phyloP scores from a whole-genome alignment of 2,797 vertebrate genomes.

The Pagetopsis macropterus region DNA sequence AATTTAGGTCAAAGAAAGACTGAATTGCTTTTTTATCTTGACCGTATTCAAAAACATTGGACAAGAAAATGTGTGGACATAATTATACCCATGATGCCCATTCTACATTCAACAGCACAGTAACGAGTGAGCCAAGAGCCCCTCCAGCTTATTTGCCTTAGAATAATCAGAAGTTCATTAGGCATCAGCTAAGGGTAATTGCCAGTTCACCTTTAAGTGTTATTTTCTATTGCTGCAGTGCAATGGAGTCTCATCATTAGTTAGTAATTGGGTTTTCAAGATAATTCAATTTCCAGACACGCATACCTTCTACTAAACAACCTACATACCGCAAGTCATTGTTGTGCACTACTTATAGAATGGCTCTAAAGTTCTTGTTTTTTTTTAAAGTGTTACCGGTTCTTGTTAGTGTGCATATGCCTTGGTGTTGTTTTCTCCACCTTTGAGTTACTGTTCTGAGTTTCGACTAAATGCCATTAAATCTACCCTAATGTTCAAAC shows the following conservation, averaged over 20 bases:
- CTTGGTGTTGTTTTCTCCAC: accelerated
- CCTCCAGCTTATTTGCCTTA: background rate
- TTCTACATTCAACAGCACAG: background rate
- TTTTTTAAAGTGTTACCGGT: background rate
- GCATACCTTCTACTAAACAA: slow-evolving; percentile 5
- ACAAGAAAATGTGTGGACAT: background rate
- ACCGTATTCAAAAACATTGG: background rate
- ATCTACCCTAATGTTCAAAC: slow-evolving; percentile 26
- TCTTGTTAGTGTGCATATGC: background rate
- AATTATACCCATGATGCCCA: background rate
- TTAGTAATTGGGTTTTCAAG: slow-evolving; percentile 33
- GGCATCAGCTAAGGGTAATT: slow-evolving; percentile 1
- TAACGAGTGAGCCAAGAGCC: background rate
- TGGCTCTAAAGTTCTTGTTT: background rate
- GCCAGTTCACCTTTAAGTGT: slow-evolving; percentile 26
- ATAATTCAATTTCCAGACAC: slow-evolving; percentile 21
- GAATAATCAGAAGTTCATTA: slow-evolving; percentile 2
- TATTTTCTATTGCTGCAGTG: background rate
- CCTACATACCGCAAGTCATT: background rate
- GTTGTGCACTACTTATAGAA: background rate
- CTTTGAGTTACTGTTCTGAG: background rate
- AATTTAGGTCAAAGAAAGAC: background rate
- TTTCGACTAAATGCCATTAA: slow-evolving; percentile 27
- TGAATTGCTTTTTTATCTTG: background rate
- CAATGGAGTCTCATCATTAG: slow-evolving; percentile 24